A percentile compares a stretch with the other conserved stretches of the same genome.
Conservation (phyloP, 2,888 invertebrate genomes). For the Polylopha cassiicola region DNA sequence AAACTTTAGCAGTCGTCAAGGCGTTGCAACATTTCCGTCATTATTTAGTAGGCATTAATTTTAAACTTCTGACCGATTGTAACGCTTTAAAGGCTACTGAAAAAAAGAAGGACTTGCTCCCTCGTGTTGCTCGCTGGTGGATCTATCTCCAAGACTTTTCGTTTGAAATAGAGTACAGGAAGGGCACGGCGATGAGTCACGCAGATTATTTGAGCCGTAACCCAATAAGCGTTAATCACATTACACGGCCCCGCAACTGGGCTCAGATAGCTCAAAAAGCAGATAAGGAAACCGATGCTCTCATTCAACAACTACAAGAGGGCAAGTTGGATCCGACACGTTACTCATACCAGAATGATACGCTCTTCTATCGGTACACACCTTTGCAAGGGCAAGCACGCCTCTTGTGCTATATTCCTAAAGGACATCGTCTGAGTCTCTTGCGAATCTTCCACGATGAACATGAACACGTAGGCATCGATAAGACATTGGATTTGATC, state of each 20-base stretch:
- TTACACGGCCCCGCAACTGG: slow-evolving; percentile 10
- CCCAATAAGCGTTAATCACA: slow-evolving; percentile 3
- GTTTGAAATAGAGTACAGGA: slow-evolving; percentile 26
- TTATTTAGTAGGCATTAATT: slow-evolving; percentile 6
- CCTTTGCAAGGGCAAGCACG: slow-evolving; percentile 3
- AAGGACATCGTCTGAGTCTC: slow-evolving; percentile 10
- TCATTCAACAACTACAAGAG: slow-evolving; percentile 1
- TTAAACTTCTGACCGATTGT: slow-evolving; percentile 18
- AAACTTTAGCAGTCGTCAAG: slow-evolving; percentile 11
- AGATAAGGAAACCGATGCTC: slow-evolving; percentile 6
- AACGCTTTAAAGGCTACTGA: slow-evolving; percentile 18
- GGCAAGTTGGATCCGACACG: neutral
- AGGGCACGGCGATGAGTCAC: slow-evolving; percentile 16
- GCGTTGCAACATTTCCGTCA: slow-evolving; percentile 12
- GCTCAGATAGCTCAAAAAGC: slow-evolving; percentile 10
- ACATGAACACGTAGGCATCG: slow-evolving; percentile 9
- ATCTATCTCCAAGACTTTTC: slow-evolving; percentile 26
- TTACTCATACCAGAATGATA: neutral
- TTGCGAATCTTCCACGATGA: slow-evolving; percentile 15
- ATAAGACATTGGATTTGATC: slow-evolving; percentile 13
- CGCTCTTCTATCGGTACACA: neutral
- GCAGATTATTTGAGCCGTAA: slow-evolving; percentile 15
- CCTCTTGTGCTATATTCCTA: slow-evolving; percentile 10
- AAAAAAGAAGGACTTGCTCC: slow-evolving; percentile 25
- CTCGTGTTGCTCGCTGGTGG: slow-evolving; percentile 26